Percentiles rank a stretch among this genome's conserved stretches.
These are phyloP conservation scores for Microctenopoma steveboyesi DNA, from an alignment of 2,797 vertebrate genomes.

Conservation along the genomic window DNA sequence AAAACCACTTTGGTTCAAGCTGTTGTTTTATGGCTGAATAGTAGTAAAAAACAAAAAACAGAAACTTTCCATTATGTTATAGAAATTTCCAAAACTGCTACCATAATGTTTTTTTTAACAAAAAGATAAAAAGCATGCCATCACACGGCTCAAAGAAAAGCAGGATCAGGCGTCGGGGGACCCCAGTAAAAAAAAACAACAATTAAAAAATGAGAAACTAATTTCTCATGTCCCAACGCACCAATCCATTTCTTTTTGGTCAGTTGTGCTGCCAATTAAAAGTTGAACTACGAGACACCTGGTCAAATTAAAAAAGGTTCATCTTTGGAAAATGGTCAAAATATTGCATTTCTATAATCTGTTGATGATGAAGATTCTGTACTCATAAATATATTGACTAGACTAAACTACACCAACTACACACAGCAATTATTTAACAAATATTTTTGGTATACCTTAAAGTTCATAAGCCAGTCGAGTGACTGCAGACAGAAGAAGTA, in stretches of 20 bases:
- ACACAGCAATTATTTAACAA: slow-evolving; percentile 87
- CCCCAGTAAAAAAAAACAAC: slow-evolving; percentile 43
- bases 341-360: slow-evolving; percentile 89
- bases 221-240: slow-evolving; percentile 45
- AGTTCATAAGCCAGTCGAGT: slow-evolving; percentile 78
- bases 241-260: slow-evolving; percentile 73
- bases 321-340: slow-evolving; percentile 88
- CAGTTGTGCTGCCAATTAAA: slow-evolving; percentile 80
- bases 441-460: slow-evolving; percentile 91
- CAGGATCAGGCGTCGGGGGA: slow-evolving; percentile 49
- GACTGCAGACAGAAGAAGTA: slow-evolving; percentile 73
- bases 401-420: slow-evolving; percentile 85
- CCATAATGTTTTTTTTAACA: slow-evolving; percentile 41
- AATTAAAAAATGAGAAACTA: slow-evolving; percentile 27
- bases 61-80: slow-evolving; percentile 79
- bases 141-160: slow-evolving; percentile 59
- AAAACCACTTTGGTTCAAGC: slow-evolving; percentile 99
- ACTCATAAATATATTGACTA: slow-evolving; percentile 88
- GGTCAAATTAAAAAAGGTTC: slow-evolving; percentile 63
- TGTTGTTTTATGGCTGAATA: slow-evolving; percentile 93
- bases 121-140: slow-evolving; percentile 62
- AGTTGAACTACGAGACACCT: slow-evolving; percentile 68
- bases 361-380: slow-evolving; percentile 81
- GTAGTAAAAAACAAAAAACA: slow-evolving; percentile 75
- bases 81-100: slow-evolving; percentile 84